phyloP scores from a whole-genome alignment of 2,113 vertebrate species.

The Isichthys henryi region DNA sequence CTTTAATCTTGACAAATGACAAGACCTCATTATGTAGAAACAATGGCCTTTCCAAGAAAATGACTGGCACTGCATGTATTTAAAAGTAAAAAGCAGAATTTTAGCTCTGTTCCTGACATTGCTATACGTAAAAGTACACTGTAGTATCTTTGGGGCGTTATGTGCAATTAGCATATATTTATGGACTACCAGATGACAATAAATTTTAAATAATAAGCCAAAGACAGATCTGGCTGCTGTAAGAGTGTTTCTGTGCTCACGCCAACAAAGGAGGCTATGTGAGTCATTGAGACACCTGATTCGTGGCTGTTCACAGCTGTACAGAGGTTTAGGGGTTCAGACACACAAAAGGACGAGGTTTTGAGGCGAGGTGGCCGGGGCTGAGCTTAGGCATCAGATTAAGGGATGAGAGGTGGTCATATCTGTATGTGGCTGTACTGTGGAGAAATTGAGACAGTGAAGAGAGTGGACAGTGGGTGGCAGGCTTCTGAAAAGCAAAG shows the following conservation, averaged over 20 bases:
- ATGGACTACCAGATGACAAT: neutral
- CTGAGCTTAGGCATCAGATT: neutral
- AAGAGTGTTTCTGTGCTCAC: neutral
- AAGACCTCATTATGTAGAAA: neutral
- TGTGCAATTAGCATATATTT: neutral
- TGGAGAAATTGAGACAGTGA: neutral
- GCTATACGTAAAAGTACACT: neutral
- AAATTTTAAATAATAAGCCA: neutral
- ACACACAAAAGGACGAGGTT: neutral
- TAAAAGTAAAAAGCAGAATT: neutral
- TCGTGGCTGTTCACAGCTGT: neutral
- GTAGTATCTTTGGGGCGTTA: neutral
- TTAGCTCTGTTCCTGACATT: neutral
- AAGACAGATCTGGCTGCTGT: neutral
- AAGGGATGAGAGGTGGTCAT: neutral
- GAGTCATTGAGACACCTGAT: neutral
- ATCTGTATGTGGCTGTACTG: neutral
- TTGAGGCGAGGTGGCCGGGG: neutral
- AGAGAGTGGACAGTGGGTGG: neutral
- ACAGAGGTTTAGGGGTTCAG: neutral
- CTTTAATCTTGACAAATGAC: neutral
- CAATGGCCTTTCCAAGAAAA: neutral
- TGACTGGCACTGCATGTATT: neutral
- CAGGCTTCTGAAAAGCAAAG: neutral
- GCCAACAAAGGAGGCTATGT: neutral